These are phyloP conservation scores for Aselliscus stoliczkanus DNA, from an alignment of 2,797 vertebrate species.

Conservation along the genomic window DNA sequence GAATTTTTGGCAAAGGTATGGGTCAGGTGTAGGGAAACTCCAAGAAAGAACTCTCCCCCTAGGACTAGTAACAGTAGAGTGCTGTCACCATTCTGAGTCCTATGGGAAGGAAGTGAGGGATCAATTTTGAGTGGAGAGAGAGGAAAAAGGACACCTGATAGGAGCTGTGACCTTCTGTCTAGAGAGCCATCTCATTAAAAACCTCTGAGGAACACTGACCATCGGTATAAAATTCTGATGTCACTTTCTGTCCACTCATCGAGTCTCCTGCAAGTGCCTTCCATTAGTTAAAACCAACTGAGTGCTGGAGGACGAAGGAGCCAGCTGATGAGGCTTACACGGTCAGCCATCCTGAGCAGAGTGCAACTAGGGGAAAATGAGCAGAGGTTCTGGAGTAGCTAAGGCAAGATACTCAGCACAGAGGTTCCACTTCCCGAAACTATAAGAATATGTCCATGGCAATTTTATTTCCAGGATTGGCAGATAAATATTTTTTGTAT, in stretches of 20 bases:
- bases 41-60: not conserved
- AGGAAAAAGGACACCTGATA: not conserved
- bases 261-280: not conserved
- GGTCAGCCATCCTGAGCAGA: not conserved
- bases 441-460: not conserved
- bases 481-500: not conserved
- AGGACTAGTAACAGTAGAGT: not conserved
- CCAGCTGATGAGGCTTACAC: not conserved
- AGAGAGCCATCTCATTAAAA: not conserved
- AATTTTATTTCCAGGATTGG: not conserved
- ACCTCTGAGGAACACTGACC: not conserved
- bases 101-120: not conserved
- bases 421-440: not conserved
- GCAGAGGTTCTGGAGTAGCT: not conserved
- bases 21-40: not conserved
- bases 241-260: not conserved
- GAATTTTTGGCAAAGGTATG: not conserved
- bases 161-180: not conserved
- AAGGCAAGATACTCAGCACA: not conserved
- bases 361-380: rapidly evolving
- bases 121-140: not conserved
- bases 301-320: not conserved
- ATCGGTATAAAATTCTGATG: not conserved
- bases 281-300: not conserved
- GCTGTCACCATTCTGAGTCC: not conserved